Percentiles rank a stretch among this genome's conserved stretches.
Conservation (phyloP, 1,140 invertebrate genomes). For the Lasaia peninsularis region DNA sequence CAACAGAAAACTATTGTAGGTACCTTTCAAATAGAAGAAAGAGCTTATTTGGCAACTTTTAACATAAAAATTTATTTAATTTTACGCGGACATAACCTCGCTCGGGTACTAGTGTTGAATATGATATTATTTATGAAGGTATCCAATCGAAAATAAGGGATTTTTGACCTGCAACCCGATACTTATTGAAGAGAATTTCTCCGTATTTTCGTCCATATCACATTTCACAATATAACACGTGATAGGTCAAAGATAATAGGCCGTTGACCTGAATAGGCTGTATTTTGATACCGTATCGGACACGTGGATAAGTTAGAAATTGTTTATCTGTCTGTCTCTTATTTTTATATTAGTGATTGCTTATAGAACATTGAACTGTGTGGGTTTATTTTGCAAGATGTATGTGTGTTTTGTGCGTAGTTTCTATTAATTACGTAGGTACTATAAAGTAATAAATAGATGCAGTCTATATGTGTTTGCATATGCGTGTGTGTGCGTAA, state of each 20-base stretch:
- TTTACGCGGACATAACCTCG: no score
- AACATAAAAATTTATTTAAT: no score
- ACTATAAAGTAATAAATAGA: no score
- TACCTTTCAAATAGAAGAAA: no score
- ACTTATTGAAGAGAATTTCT: neutral
- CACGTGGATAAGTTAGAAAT: slow-evolving; percentile 10
- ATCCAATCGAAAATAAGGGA: neutral
- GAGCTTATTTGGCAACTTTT: no score
- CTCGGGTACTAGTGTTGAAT: neutral
- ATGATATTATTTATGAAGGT: slow-evolving; percentile 1
- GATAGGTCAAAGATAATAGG: slow-evolving; percentile 29
- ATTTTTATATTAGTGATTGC: slow-evolving; percentile 3
- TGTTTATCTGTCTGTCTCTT: slow-evolving; percentile 4
- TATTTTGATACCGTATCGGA: slow-evolving; percentile 1
- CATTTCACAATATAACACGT: slow-evolving; percentile 16
- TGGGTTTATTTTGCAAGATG: neutral
- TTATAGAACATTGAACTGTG: slow-evolving; percentile 3
- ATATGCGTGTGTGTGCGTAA: no score
- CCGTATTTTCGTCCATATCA: slow-evolving; percentile 1
- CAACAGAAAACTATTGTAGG: no score
- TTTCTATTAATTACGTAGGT: no score
- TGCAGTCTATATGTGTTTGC: no score
- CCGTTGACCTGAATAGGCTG: slow-evolving; percentile 15
- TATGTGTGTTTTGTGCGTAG: neutral
- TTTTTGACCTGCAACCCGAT: neutral